These are phyloP conservation scores for Megaceryle alcyon DNA, from an alignment of 2,797 vertebrate genomes.

Conservation along the genomic window DNA sequence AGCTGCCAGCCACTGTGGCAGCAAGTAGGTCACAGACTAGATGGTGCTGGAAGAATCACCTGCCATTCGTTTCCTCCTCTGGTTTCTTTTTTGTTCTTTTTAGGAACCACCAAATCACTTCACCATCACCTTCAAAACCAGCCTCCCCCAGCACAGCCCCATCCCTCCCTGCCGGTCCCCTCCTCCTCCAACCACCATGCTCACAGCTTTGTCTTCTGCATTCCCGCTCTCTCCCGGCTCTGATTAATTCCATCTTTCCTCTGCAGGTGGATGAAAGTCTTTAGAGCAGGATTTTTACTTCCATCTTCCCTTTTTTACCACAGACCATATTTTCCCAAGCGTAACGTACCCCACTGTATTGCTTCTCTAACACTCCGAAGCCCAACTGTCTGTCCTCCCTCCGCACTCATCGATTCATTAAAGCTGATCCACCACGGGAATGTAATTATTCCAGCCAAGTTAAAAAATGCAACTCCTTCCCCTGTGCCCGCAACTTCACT, in stretches of 20 bases:
- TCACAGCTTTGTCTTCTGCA: background rate
- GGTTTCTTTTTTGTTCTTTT: background rate
- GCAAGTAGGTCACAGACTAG: background rate
- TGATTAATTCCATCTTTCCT: background rate
- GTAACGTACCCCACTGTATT: fast-evolving
- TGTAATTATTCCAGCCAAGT: background rate
- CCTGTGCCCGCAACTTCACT: background rate
- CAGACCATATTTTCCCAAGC: background rate
- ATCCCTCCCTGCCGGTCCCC: background rate
- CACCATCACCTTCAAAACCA: background rate
- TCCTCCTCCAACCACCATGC: background rate
- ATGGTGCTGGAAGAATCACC: background rate
- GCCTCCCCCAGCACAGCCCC: background rate
- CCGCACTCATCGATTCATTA: background rate
- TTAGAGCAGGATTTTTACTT: background rate
- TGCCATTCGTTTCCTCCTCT: background rate
- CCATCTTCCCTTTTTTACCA: background rate
- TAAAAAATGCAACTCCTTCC: background rate
- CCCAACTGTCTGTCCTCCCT: background rate
- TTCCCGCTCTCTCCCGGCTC: background rate
- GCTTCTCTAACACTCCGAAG: background rate
- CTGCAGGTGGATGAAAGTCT: background rate
- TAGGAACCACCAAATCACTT: background rate
- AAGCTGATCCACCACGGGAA: background rate
- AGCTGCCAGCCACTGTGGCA: background rate